phyloP scores from a whole-genome alignment of 2,888 invertebrate species.

The Spicauda simplicius region DNA sequence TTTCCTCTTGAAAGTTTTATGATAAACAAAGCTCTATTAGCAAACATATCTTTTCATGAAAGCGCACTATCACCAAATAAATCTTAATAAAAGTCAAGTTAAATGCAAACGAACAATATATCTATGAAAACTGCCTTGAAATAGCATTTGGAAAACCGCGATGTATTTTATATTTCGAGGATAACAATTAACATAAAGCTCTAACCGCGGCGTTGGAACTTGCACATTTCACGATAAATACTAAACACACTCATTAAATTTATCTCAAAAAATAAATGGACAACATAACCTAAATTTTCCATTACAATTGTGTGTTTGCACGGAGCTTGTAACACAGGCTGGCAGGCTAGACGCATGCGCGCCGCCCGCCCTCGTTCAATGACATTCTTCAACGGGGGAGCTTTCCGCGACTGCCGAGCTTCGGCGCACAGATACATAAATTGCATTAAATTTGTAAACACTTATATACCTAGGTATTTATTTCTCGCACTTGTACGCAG shows the following conservation, averaged over 20 bases:
- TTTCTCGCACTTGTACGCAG: not conserved
- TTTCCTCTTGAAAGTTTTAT: too few species aligned
- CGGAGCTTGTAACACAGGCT: slow-evolving; percentile 47
- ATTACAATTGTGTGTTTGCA: not conserved
- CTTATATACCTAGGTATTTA: not conserved
- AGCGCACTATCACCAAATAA: too few species aligned
- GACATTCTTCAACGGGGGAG: slow-evolving; percentile 58
- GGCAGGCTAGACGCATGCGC: slow-evolving; percentile 64
- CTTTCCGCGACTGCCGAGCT: slow-evolving; percentile 46
- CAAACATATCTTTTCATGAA: too few species aligned
- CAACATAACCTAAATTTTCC: slow-evolving; percentile 23
- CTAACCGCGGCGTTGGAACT: not conserved
- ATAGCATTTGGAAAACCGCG: too few species aligned
- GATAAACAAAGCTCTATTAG: too few species aligned
- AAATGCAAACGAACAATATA: too few species aligned
- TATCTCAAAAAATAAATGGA: not conserved
- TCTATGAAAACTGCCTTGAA: too few species aligned
- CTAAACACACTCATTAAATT: not conserved
- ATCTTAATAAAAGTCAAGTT: too few species aligned
- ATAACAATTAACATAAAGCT: not conserved
- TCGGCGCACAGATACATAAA: slow-evolving; percentile 30
- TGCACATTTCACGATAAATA: not conserved
- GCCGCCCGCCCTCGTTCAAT: slow-evolving; percentile 72
- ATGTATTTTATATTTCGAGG: too few species aligned
- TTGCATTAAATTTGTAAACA: slow-evolving; percentile 4